These are phyloP conservation scores for Carcinoscorpius rotundicauda DNA, from an alignment of 1,140 invertebrate genomes.

Conservation along the genomic window DNA sequence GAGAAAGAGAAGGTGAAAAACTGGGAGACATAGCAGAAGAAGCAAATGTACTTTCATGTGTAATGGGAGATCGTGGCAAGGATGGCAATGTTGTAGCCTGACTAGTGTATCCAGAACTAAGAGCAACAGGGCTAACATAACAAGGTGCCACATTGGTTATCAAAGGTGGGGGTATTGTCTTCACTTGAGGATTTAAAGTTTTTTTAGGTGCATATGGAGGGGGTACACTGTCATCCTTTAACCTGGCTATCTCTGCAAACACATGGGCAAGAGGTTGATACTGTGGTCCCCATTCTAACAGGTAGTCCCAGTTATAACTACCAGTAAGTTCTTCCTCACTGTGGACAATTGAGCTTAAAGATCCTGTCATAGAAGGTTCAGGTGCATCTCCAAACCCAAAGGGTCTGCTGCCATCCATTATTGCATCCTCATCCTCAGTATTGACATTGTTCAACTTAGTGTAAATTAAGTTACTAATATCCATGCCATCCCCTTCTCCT, in stretches of 20 bases:
- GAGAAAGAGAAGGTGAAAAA: constrained; percentile 85
- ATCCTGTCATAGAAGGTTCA: constrained; percentile 82
- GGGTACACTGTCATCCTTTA: constrained; percentile 64
- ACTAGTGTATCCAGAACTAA: constrained; percentile 27
- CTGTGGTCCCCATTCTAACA: constrained; percentile 93
- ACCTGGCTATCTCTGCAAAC: constrained; percentile 88
- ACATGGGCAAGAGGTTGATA: constrained; percentile 94
- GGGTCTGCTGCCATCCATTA: constrained; percentile 42
- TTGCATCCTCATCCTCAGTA: constrained; percentile 37
- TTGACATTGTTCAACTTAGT: constrained; percentile 70
- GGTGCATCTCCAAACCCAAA: constrained; percentile 36
- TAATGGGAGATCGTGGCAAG: constrained; percentile 73
- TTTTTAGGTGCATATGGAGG: constrained; percentile 23
- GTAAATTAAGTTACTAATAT: constrained; percentile 81
- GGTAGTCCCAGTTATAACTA: constrained; percentile 98
- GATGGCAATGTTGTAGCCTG: constrained; percentile 43
- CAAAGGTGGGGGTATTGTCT: constrained; percentile 40
- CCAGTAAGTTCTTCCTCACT: constrained; percentile 75
- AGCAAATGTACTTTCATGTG: constrained; percentile 62
- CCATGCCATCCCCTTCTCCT: constrained; percentile 51
- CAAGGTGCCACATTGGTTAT: constrained; percentile 66
- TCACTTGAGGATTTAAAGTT: constrained; percentile 42
- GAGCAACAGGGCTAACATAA: constrained; percentile 50
- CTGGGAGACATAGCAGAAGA: constrained; percentile 86
- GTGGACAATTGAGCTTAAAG: constrained; percentile 88